Evolutionary conservation across 2,888 invertebrate species (phyloP).

Genomic region (Allygus modestus): DNA sequence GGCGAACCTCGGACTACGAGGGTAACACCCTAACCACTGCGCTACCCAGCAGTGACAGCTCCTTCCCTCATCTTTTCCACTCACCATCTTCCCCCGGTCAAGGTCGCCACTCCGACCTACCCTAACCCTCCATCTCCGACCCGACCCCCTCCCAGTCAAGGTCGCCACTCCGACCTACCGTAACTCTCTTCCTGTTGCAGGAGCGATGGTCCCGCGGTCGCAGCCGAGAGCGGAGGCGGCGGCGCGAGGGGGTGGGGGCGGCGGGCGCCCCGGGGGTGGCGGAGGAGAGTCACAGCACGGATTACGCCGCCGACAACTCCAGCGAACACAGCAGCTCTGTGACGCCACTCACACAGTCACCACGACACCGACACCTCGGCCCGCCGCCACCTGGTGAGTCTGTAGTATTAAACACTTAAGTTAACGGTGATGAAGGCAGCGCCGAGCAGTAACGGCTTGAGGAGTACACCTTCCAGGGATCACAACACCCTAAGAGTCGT

Average conservation of each 20-base stretch:
- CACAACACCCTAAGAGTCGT: too few species aligned
- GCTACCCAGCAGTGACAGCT: too few species aligned
- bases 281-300: slow-evolving; percentile 78
- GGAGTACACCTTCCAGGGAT: too few species aligned
- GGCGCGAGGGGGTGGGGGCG: slow-evolving; percentile 77
- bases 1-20: too few species aligned
- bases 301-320: slow-evolving; percentile 89
- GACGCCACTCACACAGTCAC: slow-evolving; percentile 85
- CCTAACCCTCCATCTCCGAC: too few species aligned
- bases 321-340: slow-evolving; percentile 83
- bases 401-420: too few species aligned
- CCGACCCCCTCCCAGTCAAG: neutral
- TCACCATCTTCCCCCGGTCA: too few species aligned
- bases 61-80: too few species aligned
- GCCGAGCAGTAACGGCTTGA: too few species aligned
- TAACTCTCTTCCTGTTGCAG: slow-evolving; percentile 73
- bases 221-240: slow-evolving; percentile 82
- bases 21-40: too few species aligned
- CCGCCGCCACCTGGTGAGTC: slow-evolving; percentile 70
- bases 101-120: too few species aligned
- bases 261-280: slow-evolving; percentile 76
- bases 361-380: slow-evolving; percentile 82
- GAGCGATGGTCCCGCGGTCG: slow-evolving; percentile 88
- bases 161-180: neutral
- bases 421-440: too few species aligned